A percentile compares a stretch with the other conserved stretches of the same genome.
Conservation (phyloP, 2,113 vertebrate species). For the Strigops habroptila region DNA sequence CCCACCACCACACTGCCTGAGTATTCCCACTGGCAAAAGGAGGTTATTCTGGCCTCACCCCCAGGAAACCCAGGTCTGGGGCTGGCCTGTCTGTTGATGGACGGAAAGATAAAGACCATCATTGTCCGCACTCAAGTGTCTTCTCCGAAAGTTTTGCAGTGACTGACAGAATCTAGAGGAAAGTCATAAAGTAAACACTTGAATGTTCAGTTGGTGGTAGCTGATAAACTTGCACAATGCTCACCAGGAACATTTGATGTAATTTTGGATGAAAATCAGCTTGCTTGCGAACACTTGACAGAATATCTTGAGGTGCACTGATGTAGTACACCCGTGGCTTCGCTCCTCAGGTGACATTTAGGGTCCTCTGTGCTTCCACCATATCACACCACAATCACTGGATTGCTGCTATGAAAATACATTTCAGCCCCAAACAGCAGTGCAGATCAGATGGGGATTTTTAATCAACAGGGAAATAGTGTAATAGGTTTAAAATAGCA, state of each 20-base stretch:
- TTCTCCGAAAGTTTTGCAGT: slow-evolving; percentile 80
- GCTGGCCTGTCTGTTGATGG: background rate
- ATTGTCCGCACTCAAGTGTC: background rate
- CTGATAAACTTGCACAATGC: slow-evolving; percentile 94
- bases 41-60: background rate
- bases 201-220: slow-evolving; percentile 95
- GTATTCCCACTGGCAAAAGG: background rate
- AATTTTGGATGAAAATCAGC: slow-evolving; percentile 94
- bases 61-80: background rate
- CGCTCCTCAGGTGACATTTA: slow-evolving; percentile 85
- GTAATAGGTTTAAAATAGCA: background rate
- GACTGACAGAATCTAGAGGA: slow-evolving; percentile 95
- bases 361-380: slow-evolving; percentile 90
- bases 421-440: background rate
- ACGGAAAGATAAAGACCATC: background rate
- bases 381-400: slow-evolving; percentile 84
- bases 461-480: background rate
- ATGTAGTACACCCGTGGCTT: slow-evolving; percentile 90
- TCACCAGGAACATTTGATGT: slow-evolving; percentile 93
- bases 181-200: slow-evolving; percentile 98
- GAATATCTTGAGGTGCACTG: slow-evolving; percentile 94
- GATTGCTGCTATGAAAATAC: slow-evolving; percentile 81
- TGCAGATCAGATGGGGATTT: background rate
- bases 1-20: background rate
- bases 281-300: slow-evolving; percentile 92